Evolutionary conservation across 2,113 vertebrate genomes (phyloP).

Genomic region (Channa argus): DNA sequence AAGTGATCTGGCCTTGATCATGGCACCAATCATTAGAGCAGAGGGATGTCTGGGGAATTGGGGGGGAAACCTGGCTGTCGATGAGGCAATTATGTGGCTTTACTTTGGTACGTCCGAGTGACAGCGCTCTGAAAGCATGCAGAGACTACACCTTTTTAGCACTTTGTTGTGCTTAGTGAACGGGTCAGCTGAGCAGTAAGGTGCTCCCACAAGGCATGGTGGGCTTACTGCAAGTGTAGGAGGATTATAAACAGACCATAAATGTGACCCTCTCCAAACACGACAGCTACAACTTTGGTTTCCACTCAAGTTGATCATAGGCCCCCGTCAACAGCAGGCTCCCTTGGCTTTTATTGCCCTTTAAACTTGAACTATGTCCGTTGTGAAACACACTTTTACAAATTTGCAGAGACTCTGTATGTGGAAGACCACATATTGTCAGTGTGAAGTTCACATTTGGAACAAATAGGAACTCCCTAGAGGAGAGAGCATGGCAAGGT

Average conservation of each 20-base stretch:
- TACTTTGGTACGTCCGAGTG: conserved; percentile 68
- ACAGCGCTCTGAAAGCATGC: conserved; percentile 64
- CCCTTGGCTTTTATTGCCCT: conserved; percentile 14
- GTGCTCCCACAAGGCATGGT: conserved; percentile 53
- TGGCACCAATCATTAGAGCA: conserved; percentile 76
- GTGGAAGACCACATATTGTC: conserved; percentile 27
- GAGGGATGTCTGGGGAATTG: conserved; percentile 67
- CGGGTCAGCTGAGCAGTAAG: conserved; percentile 63
- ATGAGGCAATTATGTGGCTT: conserved; percentile 81
- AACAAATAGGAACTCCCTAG: conserved; percentile 29
- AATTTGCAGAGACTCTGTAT: not conserved
- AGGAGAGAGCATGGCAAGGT: conserved; percentile 32
- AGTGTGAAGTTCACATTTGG: conserved; percentile 31
- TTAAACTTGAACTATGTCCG: conserved; percentile 3
- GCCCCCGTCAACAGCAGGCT: conserved; percentile 42
- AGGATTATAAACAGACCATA: conserved; percentile 62
- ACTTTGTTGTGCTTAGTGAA: conserved; percentile 72
- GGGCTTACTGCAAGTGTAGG: conserved; percentile 55
- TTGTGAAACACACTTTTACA: conserved; percentile 9
- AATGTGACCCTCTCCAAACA: conserved; percentile 46
- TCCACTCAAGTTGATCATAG: conserved; percentile 17
- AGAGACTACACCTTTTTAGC: conserved; percentile 76
- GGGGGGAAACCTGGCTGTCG: conserved; percentile 68
- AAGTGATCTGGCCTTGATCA: conserved; percentile 77
- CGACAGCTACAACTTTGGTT: conserved; percentile 46